Conservation (phyloP, 2,888 invertebrate genomes). For the Holacanthella duospinosa region DNA sequence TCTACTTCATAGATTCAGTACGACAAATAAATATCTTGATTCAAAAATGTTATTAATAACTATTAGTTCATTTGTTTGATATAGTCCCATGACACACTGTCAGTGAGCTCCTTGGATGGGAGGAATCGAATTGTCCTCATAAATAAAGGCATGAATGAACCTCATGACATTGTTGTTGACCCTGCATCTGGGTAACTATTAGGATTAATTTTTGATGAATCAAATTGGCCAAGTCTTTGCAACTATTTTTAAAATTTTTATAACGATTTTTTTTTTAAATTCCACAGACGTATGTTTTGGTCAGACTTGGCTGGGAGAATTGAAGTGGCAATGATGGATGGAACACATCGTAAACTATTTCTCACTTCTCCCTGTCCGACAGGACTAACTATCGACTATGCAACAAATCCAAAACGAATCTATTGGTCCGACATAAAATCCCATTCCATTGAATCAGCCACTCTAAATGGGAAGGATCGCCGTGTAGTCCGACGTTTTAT, state of each 20-base stretch:
- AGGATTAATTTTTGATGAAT: not conserved
- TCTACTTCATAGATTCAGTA: slow-evolving; percentile 57
- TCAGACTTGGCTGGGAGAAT: slow-evolving; percentile 46
- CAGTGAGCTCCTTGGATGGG: slow-evolving; percentile 50
- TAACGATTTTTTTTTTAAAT: not conserved
- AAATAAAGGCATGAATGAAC: slow-evolving; percentile 49
- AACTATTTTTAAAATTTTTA: too few species aligned
- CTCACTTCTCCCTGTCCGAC: slow-evolving; percentile 59
- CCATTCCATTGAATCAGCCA: slow-evolving; percentile 57
- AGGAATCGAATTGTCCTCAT: slow-evolving; percentile 49
- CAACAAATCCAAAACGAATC: slow-evolving; percentile 52
- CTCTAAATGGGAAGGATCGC: slow-evolving; percentile 58
- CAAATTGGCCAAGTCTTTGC: not conserved
- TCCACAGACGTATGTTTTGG: slow-evolving; percentile 65
- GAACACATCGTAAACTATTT: slow-evolving; percentile 49
- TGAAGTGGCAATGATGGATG: slow-evolving; percentile 42
- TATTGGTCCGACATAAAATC: slow-evolving; percentile 79
- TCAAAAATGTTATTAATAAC: not conserved
- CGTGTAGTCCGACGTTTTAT: slow-evolving; percentile 50
- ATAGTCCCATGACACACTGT: slow-evolving; percentile 37
- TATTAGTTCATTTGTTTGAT: not conserved
- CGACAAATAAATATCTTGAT: too few species aligned
- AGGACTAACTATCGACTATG: slow-evolving; percentile 64
- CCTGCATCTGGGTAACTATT: slow-evolving; percentile 47
- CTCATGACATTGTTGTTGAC: slow-evolving; percentile 59